A percentile compares a stretch with the other conserved stretches of the same genome.
These are phyloP conservation scores for Cephalopachus bancanus DNA, from an alignment of 2,797 vertebrate genomes.

Conservation along the genomic window DNA sequence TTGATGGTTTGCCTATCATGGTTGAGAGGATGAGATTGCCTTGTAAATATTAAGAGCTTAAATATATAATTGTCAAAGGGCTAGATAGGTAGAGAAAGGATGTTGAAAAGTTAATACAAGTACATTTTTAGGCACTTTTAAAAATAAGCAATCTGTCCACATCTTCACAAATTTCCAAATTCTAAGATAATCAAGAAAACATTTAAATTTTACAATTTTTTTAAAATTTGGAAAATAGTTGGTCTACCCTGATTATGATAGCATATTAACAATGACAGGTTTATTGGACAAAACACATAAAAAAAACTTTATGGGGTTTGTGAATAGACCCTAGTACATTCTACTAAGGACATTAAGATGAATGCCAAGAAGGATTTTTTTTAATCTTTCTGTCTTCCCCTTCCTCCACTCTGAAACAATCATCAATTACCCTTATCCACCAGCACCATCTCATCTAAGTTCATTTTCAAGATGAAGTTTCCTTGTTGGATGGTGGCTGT, in stretches of 20 bases:
- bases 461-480: conserved; percentile 96
- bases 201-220: neutral
- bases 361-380: conserved; percentile 88
- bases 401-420: conserved; percentile 94
- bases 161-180: neutral
- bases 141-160: conserved; percentile 7
- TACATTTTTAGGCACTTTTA: conserved; percentile 43
- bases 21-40: neutral
- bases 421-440: conserved; percentile 98
- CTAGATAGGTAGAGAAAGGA: neutral
- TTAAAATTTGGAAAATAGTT: conserved; percentile 45
- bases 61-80: conserved; percentile 67
- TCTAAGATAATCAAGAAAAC: conserved; percentile 46
- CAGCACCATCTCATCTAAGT: conserved; percentile 94
- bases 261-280: conserved; percentile 65
- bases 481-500: conserved; percentile 94
- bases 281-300: conserved; percentile 74
- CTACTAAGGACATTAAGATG: conserved; percentile 85
- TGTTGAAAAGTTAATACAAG: conserved; percentile 54
- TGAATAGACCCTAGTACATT: conserved; percentile 86
- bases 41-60: conserved; percentile 74
- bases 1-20: conserved; percentile 53
- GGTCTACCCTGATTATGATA: conserved; percentile 68
- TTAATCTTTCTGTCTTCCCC: conserved; percentile 87
- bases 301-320: conserved; percentile 88